These are phyloP conservation scores for Garrulus glandarius DNA, from an alignment of 2,797 vertebrate genomes.

Conservation along the genomic window DNA sequence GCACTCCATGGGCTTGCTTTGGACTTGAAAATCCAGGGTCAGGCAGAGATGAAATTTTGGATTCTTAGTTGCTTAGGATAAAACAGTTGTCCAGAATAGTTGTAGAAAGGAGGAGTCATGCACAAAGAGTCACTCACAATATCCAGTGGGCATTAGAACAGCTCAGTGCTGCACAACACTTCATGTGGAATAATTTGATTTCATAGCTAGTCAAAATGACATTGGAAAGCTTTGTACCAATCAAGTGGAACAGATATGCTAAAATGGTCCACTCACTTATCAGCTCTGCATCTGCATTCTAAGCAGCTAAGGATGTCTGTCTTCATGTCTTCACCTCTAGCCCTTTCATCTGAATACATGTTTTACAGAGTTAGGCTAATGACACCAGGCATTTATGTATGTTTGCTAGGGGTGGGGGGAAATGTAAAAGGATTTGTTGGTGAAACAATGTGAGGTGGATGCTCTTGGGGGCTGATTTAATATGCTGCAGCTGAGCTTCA, in stretches of 20 bases:
- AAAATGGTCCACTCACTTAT: background rate
- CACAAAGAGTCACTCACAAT: background rate
- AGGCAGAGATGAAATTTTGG: background rate
- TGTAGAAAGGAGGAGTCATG: background rate
- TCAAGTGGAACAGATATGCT: background rate
- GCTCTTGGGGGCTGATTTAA: background rate
- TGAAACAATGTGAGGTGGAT: background rate
- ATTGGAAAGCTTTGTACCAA: background rate
- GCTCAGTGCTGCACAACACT: background rate
- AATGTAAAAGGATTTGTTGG: background rate
- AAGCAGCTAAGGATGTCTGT: background rate
- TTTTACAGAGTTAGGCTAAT: background rate
- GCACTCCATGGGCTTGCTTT: fast-evolving
- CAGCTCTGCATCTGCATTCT: background rate
- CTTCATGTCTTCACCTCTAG: background rate
- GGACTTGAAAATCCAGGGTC: background rate
- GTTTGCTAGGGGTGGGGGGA: background rate
- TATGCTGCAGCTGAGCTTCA: background rate
- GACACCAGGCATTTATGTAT: background rate
- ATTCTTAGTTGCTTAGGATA: background rate
- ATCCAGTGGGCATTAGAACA: background rate
- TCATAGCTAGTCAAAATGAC: background rate
- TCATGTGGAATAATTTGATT: background rate
- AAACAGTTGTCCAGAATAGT: background rate
- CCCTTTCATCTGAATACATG: background rate